Base-by-base conservation (phyloP, 2,797 vertebrate genomes). In the Semaprochilodus insignis region DNA sequence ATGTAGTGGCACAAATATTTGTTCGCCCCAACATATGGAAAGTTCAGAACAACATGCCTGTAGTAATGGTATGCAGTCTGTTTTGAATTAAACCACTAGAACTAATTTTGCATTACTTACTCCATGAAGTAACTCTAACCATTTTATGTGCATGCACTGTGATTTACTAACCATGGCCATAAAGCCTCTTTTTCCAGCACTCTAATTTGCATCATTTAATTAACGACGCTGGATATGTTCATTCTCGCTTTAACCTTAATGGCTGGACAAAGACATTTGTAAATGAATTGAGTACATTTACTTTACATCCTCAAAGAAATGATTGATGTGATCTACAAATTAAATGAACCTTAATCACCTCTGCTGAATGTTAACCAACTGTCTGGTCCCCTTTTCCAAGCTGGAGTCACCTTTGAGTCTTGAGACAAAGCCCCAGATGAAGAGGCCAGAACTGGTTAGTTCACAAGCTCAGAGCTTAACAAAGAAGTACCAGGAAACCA, bases 381-480 rank as follows among this genome's bases (percentile, higher is more conserved):
- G 90, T 96, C 93, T 96, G 95, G 94, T 96, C 95, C 95, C 95
- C 94, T 96, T 95, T 96, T 93, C 94, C 92, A 96, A 96, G 95
- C 95, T 95, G 95, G 95, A 95, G 92, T 92, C 91, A 90, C 94
- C 94, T 93, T 92, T 95, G 94, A 93, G 93, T 95, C 92, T 95
- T 94, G 95, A 95, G 93, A 94, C 93, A 85, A 94, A 88, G 91
- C 92, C 94, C 90, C 95, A 95, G 95, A 94, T 54, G 95, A 95
- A 95, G 94, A 95, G 91, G 93, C 92, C 93, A 73, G 94, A 96
- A 90, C 94, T 93, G 94, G 93, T 95, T 95, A 95, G 95, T 95
- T 93, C 95, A 92, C 95, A 95, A 94, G 95, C 95, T 81, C 95
- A 95, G 92, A 96, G 90, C 90, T 95, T 96, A 93, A 95, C 95